A percentile compares a stretch with the other conserved stretches of the same genome.
Evolutionary conservation across 2,888 invertebrate species (phyloP).

Genomic region (Pristionchus exspectatus): DNA sequence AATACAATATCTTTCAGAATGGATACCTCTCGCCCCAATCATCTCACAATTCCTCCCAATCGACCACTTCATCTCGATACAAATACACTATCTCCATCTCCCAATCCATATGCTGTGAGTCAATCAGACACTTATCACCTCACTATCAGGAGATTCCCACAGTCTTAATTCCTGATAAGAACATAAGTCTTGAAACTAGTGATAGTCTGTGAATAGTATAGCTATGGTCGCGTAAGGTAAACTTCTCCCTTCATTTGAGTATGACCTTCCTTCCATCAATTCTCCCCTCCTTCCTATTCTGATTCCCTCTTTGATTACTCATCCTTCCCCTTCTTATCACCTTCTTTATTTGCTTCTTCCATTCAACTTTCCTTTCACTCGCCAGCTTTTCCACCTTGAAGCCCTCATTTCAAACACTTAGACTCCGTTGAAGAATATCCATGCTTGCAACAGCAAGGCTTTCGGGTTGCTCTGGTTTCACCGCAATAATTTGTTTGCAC

Average conservation of each 20-base stretch:
- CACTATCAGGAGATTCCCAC: too few relatives aligned
- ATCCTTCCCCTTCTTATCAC: conserved; percentile 27
- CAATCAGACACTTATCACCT: not conserved
- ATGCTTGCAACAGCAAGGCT: too few relatives aligned
- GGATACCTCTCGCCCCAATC: conserved; percentile 39
- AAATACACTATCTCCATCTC: conserved; percentile 39
- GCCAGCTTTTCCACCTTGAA: not conserved
- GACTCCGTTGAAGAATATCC: too few relatives aligned
- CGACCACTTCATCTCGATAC: conserved; percentile 65
- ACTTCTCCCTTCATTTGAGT: conserved; percentile 6
- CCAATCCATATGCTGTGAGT: conserved; percentile 47
- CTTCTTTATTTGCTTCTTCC: conserved; percentile 42
- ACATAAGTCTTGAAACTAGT: not conserved
- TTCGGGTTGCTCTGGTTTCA: too few relatives aligned
- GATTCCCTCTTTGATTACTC: conserved; percentile 39
- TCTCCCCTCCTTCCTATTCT: conserved; percentile 10
- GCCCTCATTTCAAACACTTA: not conserved
- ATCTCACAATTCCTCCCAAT: conserved; percentile 62
- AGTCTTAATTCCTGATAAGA: not conserved
- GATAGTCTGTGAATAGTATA: not conserved
- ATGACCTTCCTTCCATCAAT: not conserved
- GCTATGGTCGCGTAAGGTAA: not conserved
- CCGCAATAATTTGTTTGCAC: too few relatives aligned
- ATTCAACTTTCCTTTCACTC: conserved; percentile 12
- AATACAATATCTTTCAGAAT: not conserved